phyloP scores from a whole-genome alignment of 2,113 vertebrate genomes.

The Riparia riparia region DNA sequence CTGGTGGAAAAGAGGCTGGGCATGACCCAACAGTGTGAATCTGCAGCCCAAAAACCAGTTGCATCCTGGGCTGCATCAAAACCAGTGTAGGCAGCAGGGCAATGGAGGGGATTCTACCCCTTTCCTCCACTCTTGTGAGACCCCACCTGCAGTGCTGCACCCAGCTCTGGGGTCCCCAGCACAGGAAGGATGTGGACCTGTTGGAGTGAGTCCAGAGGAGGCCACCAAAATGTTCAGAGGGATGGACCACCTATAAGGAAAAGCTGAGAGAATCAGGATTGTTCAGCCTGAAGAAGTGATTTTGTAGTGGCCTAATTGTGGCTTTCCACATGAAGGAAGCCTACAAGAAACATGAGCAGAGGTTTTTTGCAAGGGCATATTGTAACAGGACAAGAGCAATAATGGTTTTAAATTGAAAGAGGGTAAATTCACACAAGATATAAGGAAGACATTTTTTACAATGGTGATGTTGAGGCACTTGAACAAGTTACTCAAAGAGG shows the following conservation, averaged over 20 bases:
- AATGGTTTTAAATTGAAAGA: not conserved
- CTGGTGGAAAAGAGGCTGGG: not conserved
- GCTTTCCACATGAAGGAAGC: not conserved
- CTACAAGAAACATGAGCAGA: not conserved
- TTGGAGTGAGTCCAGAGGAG: not conserved
- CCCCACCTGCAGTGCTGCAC: not conserved
- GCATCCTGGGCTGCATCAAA: fast-evolving
- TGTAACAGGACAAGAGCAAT: not conserved
- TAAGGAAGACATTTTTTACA: not conserved
- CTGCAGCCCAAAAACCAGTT: not conserved
- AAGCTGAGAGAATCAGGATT: not conserved
- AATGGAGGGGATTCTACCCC: not conserved
- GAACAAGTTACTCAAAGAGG: not conserved
- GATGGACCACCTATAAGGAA: not conserved
- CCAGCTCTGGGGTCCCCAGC: too few relatives aligned
- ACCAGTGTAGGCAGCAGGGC: not conserved
- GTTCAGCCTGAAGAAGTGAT: not conserved
- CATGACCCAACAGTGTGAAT: not conserved
- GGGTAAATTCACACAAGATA: not conserved
- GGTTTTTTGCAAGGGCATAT: not conserved
- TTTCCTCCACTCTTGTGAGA: not conserved
- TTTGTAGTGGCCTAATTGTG: not conserved
- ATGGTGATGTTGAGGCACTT: not conserved
- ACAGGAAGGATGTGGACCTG: not conserved
- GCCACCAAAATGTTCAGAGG: fast-evolving